Conservation (phyloP, 2,113 vertebrate genomes). For the Pipra filicauda region DNA sequence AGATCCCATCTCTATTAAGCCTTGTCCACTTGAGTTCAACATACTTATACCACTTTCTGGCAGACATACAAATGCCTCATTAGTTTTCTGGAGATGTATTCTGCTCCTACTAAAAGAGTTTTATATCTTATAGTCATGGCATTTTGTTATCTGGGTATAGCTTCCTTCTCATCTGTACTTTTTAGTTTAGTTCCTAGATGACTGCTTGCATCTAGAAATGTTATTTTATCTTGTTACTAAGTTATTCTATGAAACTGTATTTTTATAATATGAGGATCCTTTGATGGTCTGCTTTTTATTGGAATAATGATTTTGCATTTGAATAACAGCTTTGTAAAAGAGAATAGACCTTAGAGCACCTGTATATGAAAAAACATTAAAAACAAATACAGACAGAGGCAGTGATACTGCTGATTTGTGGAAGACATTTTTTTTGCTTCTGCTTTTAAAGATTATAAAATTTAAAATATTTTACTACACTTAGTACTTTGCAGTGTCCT, state of each 20-base stretch:
- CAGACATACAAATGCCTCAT: background rate
- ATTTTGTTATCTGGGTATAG: background rate
- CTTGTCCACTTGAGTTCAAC: background rate
- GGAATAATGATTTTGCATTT: background rate
- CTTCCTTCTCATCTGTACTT: background rate
- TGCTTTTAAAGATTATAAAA: background rate
- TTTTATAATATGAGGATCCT: background rate
- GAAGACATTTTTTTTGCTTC: background rate
- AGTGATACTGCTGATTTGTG: background rate
- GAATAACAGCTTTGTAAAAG: background rate
- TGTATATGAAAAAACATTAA: background rate
- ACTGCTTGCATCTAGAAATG: background rate
- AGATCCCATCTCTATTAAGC: background rate
- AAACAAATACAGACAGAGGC: background rate
- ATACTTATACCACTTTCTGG: background rate
- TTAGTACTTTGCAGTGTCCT: background rate
- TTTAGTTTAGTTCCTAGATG: background rate
- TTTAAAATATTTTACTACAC: background rate
- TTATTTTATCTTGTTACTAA: background rate
- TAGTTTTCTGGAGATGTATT: background rate
- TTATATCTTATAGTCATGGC: background rate
- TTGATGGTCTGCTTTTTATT: background rate
- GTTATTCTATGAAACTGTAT: background rate
- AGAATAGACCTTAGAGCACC: background rate
- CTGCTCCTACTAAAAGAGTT: background rate